Conservation (phyloP, 2,888 invertebrate species). For the Ischnura elegans region DNA sequence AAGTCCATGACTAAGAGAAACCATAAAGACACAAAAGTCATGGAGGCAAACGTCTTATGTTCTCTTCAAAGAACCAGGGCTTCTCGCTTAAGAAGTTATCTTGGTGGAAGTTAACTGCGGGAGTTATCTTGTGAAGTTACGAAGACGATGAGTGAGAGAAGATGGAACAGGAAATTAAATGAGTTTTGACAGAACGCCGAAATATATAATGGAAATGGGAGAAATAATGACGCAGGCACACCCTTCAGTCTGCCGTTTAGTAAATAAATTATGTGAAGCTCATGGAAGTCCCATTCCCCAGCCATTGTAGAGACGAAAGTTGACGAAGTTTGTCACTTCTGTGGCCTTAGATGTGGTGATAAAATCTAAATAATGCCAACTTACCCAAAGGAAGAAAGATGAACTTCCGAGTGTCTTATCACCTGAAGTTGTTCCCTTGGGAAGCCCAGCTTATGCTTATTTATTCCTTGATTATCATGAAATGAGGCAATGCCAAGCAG, state of each 20-base stretch:
- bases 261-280: not conserved
- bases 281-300: not conserved
- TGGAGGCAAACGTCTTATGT: not conserved
- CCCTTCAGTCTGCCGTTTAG: not conserved
- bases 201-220: conserved; percentile 16
- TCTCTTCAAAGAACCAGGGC: conserved; percentile 11
- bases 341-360: not conserved
- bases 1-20: too few species aligned
- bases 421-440: not conserved
- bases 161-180: conserved; percentile 33
- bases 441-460: too few species aligned
- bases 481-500: too few species aligned
- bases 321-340: not conserved
- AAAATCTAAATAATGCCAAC: not conserved
- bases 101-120: not conserved
- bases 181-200: conserved; percentile 6
- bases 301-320: conserved; percentile 5
- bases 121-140: conserved; percentile 7
- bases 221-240: not conserved
- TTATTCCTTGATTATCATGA: too few species aligned
- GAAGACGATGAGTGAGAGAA: conserved; percentile 4
- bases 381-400: not conserved
- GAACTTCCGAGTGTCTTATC: not conserved
- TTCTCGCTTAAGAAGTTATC: conserved; percentile 29
- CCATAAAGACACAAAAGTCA: conserved; percentile 1